Percentiles rank a stretch among this genome's conserved stretches.
phyloP scores from a whole-genome alignment of 2,797 vertebrate species.

The Falco columbarius region DNA sequence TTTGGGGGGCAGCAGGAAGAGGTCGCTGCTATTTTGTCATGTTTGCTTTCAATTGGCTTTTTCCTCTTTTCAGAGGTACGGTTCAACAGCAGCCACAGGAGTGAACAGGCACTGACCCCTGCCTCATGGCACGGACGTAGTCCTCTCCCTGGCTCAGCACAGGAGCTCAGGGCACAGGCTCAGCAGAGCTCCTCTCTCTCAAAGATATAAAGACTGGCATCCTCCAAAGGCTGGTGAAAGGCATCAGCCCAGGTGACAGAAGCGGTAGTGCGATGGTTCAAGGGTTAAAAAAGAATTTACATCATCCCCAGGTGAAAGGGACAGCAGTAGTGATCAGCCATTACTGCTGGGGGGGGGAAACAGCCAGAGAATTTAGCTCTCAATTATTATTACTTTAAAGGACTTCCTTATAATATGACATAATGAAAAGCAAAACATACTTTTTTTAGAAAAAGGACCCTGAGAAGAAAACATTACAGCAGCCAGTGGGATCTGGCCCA shows the following conservation, averaged over 20 bases:
- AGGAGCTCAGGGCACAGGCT: not conserved
- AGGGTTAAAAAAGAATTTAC: not conserved
- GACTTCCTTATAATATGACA: not conserved
- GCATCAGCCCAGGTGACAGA: not conserved
- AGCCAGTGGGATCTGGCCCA: not conserved
- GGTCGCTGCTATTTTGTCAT: not conserved
- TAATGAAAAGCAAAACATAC: not conserved
- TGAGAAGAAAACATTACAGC: not conserved
- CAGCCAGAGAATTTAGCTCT: not conserved
- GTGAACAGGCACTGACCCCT: not conserved
- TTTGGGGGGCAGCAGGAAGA: not conserved
- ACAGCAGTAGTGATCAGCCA: not conserved
- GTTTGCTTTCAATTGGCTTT: not conserved
- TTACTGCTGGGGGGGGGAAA: accelerated
- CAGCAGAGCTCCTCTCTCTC: not conserved
- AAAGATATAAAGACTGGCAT: not conserved
- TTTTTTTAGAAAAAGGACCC: not conserved
- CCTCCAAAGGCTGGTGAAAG: not conserved
- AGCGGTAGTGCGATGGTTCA: not conserved
- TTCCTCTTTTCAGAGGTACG: not conserved
- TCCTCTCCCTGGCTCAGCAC: not conserved
- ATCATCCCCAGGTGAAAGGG: not conserved
- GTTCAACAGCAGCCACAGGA: not conserved
- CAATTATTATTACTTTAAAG: not conserved
- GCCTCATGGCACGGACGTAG: not conserved